phyloP scores from a whole-genome alignment of 2,888 invertebrate species.

The Sylvicola cinctus region DNA sequence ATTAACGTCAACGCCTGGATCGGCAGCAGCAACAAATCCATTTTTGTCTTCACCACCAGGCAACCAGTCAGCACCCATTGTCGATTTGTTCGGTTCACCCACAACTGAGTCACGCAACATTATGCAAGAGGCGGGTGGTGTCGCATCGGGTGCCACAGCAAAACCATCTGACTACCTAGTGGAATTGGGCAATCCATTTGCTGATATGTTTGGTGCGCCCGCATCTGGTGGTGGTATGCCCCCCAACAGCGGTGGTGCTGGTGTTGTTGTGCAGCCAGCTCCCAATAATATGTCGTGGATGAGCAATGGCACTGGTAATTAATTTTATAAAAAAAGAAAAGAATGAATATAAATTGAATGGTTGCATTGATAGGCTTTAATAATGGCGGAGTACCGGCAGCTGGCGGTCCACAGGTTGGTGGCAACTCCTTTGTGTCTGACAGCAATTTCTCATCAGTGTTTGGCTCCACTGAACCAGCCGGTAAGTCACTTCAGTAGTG shows the following conservation, averaged over 20 bases:
- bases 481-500: slow-evolving; percentile 28
- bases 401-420: slow-evolving; percentile 11
- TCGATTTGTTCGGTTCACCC: slow-evolving; percentile 56
- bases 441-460: slow-evolving; percentile 72
- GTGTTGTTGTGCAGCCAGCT: no score
- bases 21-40: slow-evolving; percentile 55
- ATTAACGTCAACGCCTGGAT: slow-evolving; percentile 53
- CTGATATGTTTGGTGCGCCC: slow-evolving; percentile 49
- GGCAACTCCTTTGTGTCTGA: slow-evolving; percentile 57
- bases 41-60: slow-evolving; percentile 55
- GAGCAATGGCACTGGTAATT: slow-evolving; percentile 23
- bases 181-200: slow-evolving; percentile 79
- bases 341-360: slow-evolving; percentile 5
- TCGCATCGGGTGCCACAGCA: slow-evolving; percentile 20
- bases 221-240: slow-evolving; percentile 17
- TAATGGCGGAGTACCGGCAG: slow-evolving; percentile 15
- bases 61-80: slow-evolving; percentile 32
- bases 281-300: slow-evolving; percentile 24
- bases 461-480: slow-evolving; percentile 51
- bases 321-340: neutral
- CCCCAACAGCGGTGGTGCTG: slow-evolving; percentile 10
- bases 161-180: slow-evolving; percentile 79
- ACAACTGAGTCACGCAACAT: slow-evolving; percentile 18
- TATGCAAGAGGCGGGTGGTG: slow-evolving; percentile 10
- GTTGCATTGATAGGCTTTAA: slow-evolving; percentile 22